Evolutionary conservation across 2,888 invertebrate genomes (phyloP), one percentile per base, ranked within the genome.

Genomic region (Elysia crispata): DNA sequence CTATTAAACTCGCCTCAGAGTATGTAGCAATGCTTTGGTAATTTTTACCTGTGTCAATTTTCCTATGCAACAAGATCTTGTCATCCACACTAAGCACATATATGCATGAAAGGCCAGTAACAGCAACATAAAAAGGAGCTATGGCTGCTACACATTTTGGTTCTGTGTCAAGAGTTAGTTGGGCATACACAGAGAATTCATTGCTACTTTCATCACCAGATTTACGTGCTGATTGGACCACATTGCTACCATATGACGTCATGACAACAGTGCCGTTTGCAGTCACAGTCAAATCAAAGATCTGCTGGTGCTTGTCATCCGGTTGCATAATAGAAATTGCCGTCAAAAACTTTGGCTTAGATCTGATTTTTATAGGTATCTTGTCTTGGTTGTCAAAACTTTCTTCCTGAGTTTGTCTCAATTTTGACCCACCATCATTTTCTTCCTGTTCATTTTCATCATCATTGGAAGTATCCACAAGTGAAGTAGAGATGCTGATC

Each of bases 11-110:
- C 11, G 69, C 20, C 57, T 80, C 76, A 15, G 67, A 69, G 28
- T 76, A 76, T 1, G 80, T 62, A 30, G 76, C 69, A 28, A 80
- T 80, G 23, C 80, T 76, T 0, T n/a, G 20, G 76, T 80, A 80
- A 28, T 31, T n/a, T 49, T 80, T 80, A 8, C 80, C 80, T 0
- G 80, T 80, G 62, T 57, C 70, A 8, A 80, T 49, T 23, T 69
- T 80, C 50, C 49, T 54, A 50, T 80, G 76, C 64, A 80, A 60
- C 5, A 54, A 49, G 13, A 80, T 23, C 20, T 50, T 57, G 60
- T 80, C 80, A n/a, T 50, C 33, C 30, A 80, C 80, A 1, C 57
- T 69, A 3, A 80, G 23, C 18, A 80, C n/a, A 62, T 80, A 80
- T 1, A 80, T 18, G 31, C 80, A 80, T 57, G 70, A 76, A 15